Base-by-base conservation (phyloP, 1,140 invertebrate species). In the Euwallacea fornicatus region DNA sequence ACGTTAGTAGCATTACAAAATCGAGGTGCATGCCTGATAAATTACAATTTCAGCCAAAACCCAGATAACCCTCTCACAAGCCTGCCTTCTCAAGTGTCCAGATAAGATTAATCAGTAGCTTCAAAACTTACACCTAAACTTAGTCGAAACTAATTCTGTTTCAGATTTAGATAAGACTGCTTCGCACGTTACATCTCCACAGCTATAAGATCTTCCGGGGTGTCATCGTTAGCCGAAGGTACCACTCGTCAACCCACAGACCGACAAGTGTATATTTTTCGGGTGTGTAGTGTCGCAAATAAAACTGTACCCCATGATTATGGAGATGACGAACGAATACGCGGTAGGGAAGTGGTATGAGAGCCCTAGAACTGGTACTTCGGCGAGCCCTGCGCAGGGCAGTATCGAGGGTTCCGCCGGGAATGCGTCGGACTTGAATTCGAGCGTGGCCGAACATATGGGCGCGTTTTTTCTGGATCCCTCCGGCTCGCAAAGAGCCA, bases 311-410 rank as follows among this genome's bases (percentile, higher is more conserved):
- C 79, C 71, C 74, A 81, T 81, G 80, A 82, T 81, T 81, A 82
- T 82, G 81, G 81, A 82, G 80, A 81, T 81, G 81, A 80, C 78
- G 68, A 82, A 81, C 74, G 81, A 82, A 59, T 76, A 78, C 71
- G 76, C 74, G 72, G 76, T 79, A 44, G 76, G 76, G 54, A 77
- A 80, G 59, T 82, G 81, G 81, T 82, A 82, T 74, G 81, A 82
- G 65, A 76, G 77, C 33, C 81, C 79, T 16, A 80, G 81, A 63
- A 79, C 79, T 47, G 80, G 79, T 56, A 80, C 80, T n/a, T 78
- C 79, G 54, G 79, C 74, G 7, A 81, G 80, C 76, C 80, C 81
- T 44, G 78, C 75, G 50, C 79, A 81, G 60, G 78, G 79, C n/a
- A 74, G 73, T 54, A 64, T 77, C 33, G 77, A 80, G 47, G 74